Base-by-base conservation (phyloP, 1,140 invertebrate genomes). In the Lordiphosa mommai region DNA sequence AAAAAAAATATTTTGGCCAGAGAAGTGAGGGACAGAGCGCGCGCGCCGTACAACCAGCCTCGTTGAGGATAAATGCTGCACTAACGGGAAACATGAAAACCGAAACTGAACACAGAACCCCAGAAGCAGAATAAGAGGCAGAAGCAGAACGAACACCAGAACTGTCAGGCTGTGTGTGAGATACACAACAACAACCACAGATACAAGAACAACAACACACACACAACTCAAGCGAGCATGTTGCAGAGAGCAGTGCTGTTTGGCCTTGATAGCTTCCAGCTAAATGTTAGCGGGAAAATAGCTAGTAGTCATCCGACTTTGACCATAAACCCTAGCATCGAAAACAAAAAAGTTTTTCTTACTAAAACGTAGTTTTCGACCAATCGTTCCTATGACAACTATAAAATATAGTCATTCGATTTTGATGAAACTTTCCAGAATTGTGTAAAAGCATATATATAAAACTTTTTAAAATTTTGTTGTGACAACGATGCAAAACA, bases 11-110 rank as follows among this genome's bases (percentile, higher is more conserved):
- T 43, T 4, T 23, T 4, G 20, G 4, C 20, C 20, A 23, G 20
- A n/a, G 20, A 23, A 6, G 20, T 23, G 20, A 23, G 20, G 5
- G 20, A 4, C 3, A 23, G 20, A 6, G 20, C 20, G 20, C 20
- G 20, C 20, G 20, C 20, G 20, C 20, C 20, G 20, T 23, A 61
- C 61, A 72, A 77, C 67, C 63, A 68, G 65, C 72, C 48, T 58
- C 55, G 71, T 66, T 52, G 72, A 74, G 71, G 52, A 73, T 76
- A 61, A 76, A 74, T 68, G 64, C 64, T 68, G 64, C 69, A 64
- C 58, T 74, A 71, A 65, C 51, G 41, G 53, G 53, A 65, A 57
- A 41, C 37, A 50, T 12, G 34, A 51, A 58, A 41, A 57, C 44
- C 67, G 59, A 74, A 60, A 53, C 48, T 63, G 71, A 64, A 72